Conservation (phyloP, 2,797 vertebrate genomes). For the Tadarida brasiliensis region DNA sequence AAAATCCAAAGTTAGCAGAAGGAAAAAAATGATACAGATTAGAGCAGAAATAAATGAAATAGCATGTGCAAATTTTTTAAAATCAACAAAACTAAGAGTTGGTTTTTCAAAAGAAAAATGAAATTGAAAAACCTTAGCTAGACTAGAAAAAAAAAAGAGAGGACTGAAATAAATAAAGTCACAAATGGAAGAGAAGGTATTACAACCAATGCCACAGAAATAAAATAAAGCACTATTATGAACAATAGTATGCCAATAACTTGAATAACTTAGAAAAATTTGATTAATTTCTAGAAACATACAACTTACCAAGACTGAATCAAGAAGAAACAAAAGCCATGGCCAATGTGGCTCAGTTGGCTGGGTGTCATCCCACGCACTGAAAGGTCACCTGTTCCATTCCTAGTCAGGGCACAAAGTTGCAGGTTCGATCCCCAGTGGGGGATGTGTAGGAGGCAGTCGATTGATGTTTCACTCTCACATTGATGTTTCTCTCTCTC, state of each 20-base stretch:
- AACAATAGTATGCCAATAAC: not conserved
- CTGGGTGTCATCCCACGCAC: too few species aligned
- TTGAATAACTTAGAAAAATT: not conserved
- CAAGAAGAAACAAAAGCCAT: not conserved
- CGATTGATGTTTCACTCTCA: too few species aligned
- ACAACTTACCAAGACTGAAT: not conserved
- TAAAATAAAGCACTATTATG: not conserved
- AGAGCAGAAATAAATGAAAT: constrained; percentile 5
- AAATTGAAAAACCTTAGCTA: not conserved
- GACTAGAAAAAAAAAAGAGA: not conserved
- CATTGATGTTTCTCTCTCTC: too few species aligned
- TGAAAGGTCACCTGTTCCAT: too few species aligned
- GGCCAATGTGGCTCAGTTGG: too few species aligned
- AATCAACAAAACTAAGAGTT: not conserved
- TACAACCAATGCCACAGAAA: not conserved
- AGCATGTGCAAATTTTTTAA: not conserved
- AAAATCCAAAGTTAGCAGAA: not conserved
- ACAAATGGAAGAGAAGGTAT: not conserved
- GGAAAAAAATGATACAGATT: not conserved
- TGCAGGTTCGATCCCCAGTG: too few species aligned
- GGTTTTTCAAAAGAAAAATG: not conserved
- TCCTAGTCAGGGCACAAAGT: too few species aligned
- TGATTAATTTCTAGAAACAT: not conserved
- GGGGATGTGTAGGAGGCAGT: too few species aligned
- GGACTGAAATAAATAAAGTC: not conserved